phyloP scores from a whole-genome alignment of 2,888 invertebrate genomes.

The Celastrina argiolus region DNA sequence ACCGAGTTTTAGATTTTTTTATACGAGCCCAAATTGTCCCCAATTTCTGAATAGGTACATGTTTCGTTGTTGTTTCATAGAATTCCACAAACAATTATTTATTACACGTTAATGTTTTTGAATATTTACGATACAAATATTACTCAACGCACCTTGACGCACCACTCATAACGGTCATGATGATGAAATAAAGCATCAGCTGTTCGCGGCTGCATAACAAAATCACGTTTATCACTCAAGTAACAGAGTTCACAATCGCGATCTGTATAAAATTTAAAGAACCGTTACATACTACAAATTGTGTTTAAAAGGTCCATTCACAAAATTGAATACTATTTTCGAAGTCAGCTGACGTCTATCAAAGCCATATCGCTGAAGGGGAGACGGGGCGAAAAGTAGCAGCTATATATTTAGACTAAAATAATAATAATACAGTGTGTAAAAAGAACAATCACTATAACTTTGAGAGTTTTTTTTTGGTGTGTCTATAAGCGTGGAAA shows the following conservation, averaged over 20 bases:
- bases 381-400: conserved; percentile 19
- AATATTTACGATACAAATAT: neutral
- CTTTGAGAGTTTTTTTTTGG: no score
- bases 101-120: no score
- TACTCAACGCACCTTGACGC: neutral
- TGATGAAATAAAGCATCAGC: conserved; percentile 2
- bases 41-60: no score
- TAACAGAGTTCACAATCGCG: neutral
- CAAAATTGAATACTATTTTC: conserved; percentile 34
- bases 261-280: neutral
- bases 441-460: no score
- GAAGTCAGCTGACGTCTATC: conserved; percentile 36
- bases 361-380: conserved; percentile 27
- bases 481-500: no score
- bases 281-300: conserved; percentile 30
- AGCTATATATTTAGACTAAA: neutral
- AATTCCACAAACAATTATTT: no score
- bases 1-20: no score
- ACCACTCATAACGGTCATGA: neutral
- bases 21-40: no score
- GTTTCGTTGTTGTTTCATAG: no score
- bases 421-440: no score
- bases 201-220: neutral
- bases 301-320: conserved; percentile 31
- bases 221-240: neutral